Conservation (phyloP, 2,888 invertebrate genomes). For the Platynereis dumerilii region DNA sequence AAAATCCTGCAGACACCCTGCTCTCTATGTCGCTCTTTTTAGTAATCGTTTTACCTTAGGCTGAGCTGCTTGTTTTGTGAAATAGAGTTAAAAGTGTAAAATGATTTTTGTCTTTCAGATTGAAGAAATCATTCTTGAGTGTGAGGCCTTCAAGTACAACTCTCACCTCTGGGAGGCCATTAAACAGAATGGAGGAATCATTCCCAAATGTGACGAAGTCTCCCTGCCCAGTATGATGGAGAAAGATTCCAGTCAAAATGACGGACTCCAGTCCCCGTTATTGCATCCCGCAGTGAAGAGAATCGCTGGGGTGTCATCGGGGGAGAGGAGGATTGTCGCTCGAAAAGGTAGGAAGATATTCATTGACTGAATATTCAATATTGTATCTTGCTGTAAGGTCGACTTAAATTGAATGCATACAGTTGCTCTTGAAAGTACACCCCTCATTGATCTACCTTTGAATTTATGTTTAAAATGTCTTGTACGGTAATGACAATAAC, state of each 20-base stretch:
- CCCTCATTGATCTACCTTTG: no score
- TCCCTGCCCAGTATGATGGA: slow-evolving; percentile 70
- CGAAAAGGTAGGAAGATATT: slow-evolving; percentile 11
- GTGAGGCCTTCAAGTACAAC: slow-evolving; percentile 83
- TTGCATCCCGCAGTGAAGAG: slow-evolving; percentile 53
- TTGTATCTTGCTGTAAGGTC: no score
- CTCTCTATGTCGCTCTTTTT: no score
- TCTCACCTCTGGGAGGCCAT: slow-evolving; percentile 91
- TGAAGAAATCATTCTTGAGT: slow-evolving; percentile 93
- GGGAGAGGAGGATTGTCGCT: background rate
- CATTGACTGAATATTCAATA: no score
- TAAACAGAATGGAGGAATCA: slow-evolving; percentile 67
- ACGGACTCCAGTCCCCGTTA: slow-evolving; percentile 33
- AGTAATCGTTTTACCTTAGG: no score
- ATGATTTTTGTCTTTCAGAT: slow-evolving; percentile 73
- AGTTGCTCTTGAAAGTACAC: no score
- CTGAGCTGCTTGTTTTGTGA: no score
- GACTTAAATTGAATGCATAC: no score
- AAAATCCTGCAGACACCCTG: no score
- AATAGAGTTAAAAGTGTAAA: no score
- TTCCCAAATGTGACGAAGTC: slow-evolving; percentile 78
- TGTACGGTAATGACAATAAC: no score
- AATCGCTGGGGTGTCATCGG: slow-evolving; percentile 37
- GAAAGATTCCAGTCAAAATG: slow-evolving; percentile 8
- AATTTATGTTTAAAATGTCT: background rate